phyloP scores from a whole-genome alignment of 2,797 vertebrate species.

The Anguilla obscura region DNA sequence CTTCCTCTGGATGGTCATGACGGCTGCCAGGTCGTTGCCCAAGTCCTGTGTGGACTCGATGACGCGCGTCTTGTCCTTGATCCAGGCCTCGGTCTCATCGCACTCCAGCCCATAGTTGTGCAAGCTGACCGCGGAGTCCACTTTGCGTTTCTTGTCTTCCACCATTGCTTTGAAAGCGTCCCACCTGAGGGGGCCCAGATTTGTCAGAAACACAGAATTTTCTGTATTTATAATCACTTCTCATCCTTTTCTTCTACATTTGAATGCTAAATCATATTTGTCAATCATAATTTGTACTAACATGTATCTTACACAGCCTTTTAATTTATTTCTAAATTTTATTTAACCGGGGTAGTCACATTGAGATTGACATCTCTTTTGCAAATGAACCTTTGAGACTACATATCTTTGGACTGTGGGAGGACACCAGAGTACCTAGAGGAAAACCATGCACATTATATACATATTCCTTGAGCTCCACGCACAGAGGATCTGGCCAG shows the following conservation, averaged over 20 bases:
- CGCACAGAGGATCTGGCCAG: too few relatives aligned
- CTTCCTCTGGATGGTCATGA: conserved; percentile 94
- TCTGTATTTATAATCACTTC: neutral
- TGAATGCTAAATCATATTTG: neutral
- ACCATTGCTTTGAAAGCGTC: conserved; percentile 84
- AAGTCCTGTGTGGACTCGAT: conserved; percentile 90
- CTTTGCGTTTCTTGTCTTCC: conserved; percentile 73
- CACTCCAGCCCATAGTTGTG: conserved; percentile 91
- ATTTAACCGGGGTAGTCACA: too few relatives aligned
- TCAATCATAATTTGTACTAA: neutral
- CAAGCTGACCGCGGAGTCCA: conserved; percentile 85
- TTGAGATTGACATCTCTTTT: too few relatives aligned
- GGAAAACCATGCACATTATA: too few relatives aligned
- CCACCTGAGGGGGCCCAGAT: conserved; percentile 76
- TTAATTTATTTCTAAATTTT: too few relatives aligned
- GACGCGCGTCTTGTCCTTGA: conserved; percentile 82
- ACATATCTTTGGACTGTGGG: too few relatives aligned
- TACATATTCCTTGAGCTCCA: too few relatives aligned
- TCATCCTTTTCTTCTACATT: neutral
- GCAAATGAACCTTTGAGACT: too few relatives aligned
- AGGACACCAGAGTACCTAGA: too few relatives aligned
- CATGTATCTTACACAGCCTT: too few relatives aligned
- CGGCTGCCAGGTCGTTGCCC: conserved; percentile 83
- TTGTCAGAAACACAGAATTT: neutral
- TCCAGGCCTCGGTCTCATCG: conserved; percentile 90